A percentile compares a stretch with the other conserved stretches of the same genome.
phyloP scores from a whole-genome alignment of 2,113 vertebrate species.

The Suncus etruscus region DNA sequence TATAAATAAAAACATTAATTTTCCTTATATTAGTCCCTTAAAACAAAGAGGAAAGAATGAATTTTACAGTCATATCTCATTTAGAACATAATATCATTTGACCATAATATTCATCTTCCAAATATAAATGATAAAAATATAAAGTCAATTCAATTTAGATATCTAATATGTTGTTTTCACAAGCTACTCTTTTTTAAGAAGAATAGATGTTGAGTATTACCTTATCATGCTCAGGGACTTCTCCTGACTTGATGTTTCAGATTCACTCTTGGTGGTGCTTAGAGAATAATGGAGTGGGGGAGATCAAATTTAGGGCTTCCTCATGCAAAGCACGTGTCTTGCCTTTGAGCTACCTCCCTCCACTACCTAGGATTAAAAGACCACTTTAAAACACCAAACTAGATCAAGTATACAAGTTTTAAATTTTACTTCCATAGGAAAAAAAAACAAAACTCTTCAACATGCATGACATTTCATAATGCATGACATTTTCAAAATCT shows the following conservation, averaged over 20 bases:
- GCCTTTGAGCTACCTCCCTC: neutral
- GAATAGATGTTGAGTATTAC: neutral
- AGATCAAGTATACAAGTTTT: neutral
- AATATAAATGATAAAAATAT: neutral
- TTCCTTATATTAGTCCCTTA: slow-evolving; percentile 2
- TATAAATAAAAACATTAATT: slow-evolving; percentile 16
- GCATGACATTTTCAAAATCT: neutral
- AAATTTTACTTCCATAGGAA: neutral
- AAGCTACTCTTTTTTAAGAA: neutral
- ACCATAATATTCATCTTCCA: neutral
- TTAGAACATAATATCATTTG: neutral
- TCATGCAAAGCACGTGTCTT: no score
- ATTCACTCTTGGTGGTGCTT: no score
- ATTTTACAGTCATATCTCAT: neutral
- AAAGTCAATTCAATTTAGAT: slow-evolving; percentile 6
- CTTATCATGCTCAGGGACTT: no score
- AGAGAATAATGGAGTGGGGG: no score
- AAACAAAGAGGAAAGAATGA: neutral
- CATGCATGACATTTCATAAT: neutral
- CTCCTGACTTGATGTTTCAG: no score
- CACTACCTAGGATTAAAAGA: neutral
- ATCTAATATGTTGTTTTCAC: neutral
- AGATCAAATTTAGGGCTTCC: no score
- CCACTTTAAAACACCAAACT: neutral
- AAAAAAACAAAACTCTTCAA: slow-evolving; percentile 11